Evolutionary conservation across 2,888 invertebrate species (phyloP).

Genomic region (Ophion obscuratus): DNA sequence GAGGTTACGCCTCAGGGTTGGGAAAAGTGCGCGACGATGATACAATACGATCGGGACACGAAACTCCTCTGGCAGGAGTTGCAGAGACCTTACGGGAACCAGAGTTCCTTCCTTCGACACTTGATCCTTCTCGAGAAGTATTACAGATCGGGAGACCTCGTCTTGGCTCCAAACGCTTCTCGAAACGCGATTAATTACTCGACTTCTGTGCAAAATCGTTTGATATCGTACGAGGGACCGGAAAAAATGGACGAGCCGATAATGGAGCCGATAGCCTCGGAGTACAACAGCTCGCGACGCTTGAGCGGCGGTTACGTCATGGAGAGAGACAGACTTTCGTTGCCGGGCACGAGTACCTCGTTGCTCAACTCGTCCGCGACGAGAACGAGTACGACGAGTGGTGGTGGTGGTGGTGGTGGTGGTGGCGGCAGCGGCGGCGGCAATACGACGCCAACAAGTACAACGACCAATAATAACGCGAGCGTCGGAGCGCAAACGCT

Average conservation of each 20-base stretch:
- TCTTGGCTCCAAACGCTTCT: constrained; percentile 90
- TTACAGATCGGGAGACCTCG: constrained; percentile 91
- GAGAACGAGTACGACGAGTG: constrained; percentile 29
- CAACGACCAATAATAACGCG: constrained; percentile 17
- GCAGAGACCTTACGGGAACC: constrained; percentile 94
- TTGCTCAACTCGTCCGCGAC: constrained; percentile 48
- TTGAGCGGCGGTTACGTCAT: constrained; percentile 80
- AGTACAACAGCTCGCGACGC: constrained; percentile 77
- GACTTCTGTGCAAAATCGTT: constrained; percentile 91
- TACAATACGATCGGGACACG: constrained; percentile 93
- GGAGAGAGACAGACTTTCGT: constrained; percentile 75
- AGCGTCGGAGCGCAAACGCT: background rate
- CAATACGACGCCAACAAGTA: constrained; percentile 6
- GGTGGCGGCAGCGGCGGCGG: background rate
- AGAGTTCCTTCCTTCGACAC: constrained; percentile 93
- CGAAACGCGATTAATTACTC: constrained; percentile 91
- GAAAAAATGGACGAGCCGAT: constrained; percentile 82
- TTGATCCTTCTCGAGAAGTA: constrained; percentile 93
- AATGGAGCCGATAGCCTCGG: constrained; percentile 78
- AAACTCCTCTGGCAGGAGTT: constrained; percentile 92
- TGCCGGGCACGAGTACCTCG: constrained; percentile 71
- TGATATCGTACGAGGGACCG: constrained; percentile 89
- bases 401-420: background rate
- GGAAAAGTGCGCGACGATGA: constrained; percentile 91
- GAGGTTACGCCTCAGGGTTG: constrained; percentile 93